Conservation (phyloP, 2,888 invertebrate genomes). For the Linnaemya tessellans region DNA sequence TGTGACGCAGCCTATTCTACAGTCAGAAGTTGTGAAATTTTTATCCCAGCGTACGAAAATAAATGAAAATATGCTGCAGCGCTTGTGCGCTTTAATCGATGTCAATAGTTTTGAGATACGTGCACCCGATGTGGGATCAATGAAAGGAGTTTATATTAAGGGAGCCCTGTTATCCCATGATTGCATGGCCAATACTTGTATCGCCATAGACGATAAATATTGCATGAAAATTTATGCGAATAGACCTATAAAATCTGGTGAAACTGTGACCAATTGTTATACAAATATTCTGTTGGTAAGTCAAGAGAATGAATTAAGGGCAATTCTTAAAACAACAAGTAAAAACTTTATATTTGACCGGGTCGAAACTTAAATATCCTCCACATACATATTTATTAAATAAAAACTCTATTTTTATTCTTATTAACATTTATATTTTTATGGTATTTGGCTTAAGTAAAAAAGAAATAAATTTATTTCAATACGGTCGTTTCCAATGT, state of each 20-base stretch:
- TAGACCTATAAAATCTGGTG: constrained; percentile 85
- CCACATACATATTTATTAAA: too few relatives aligned
- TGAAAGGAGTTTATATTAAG: constrained; percentile 89
- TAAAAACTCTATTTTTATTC: too few relatives aligned
- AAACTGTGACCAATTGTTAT: constrained; percentile 88
- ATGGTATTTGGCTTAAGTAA: too few relatives aligned
- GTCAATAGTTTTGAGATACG: constrained; percentile 91
- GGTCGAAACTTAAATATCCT: too few relatives aligned
- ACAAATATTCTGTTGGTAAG: constrained; percentile 88
- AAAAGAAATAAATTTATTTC: too few relatives aligned
- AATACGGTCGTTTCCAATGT: too few relatives aligned
- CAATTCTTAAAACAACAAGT: too few relatives aligned
- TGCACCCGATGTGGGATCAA: constrained; percentile 82
- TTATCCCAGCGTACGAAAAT: constrained; percentile 81
- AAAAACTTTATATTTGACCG: too few relatives aligned
- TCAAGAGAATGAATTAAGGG: constrained; percentile 35
- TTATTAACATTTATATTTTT: too few relatives aligned
- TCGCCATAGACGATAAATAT: constrained; percentile 88
- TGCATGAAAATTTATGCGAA: constrained; percentile 88
- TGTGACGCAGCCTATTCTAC: constrained; percentile 80
- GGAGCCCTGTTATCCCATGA: constrained; percentile 90
- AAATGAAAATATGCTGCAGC: constrained; percentile 85
- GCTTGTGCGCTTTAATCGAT: constrained; percentile 89
- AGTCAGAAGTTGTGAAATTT: constrained; percentile 74
- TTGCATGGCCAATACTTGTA: constrained; percentile 88